Conservation (phyloP, 2,888 invertebrate species). For the Catocala sponsa region DNA sequence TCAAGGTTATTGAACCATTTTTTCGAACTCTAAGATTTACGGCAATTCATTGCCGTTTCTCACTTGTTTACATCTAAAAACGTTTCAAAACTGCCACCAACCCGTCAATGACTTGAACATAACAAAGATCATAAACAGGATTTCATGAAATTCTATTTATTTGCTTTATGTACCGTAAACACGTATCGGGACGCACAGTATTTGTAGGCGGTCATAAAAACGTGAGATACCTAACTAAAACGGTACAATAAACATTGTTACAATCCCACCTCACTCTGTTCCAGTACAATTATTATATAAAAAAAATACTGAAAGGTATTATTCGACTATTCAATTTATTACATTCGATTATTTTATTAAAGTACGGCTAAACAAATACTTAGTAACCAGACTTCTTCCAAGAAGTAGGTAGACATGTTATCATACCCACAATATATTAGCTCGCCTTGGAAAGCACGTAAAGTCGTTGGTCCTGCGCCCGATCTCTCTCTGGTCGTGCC, state of each 20-base stretch:
- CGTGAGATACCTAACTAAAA: slow-evolving; percentile 57
- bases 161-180: slow-evolving; percentile 19
- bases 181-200: slow-evolving; percentile 30
- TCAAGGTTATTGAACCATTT: too few relatives aligned
- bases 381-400: too few relatives aligned
- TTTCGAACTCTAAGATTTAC: too few relatives aligned
- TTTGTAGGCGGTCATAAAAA: slow-evolving; percentile 65
- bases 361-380: not conserved
- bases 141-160: slow-evolving; percentile 44
- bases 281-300: slow-evolving; percentile 27
- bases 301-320: slow-evolving; percentile 50
- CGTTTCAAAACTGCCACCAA: slow-evolving; percentile 42
- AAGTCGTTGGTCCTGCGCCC: too few relatives aligned
- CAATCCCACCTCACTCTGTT: slow-evolving; percentile 52
- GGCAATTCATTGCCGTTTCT: too few relatives aligned
- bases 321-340: not conserved
- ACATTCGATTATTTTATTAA: not conserved
- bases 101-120: slow-evolving; percentile 24
- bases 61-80: slow-evolving; percentile 7
- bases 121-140: slow-evolving; percentile 31
- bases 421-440: too few relatives aligned
- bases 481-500: too few relatives aligned
- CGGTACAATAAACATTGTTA: slow-evolving; percentile 46
- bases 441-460: too few relatives aligned
- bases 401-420: too few relatives aligned